Evolutionary conservation across 2,113 vertebrate species (phyloP).

Genomic region (Rhinopomastus cyanomelas): DNA sequence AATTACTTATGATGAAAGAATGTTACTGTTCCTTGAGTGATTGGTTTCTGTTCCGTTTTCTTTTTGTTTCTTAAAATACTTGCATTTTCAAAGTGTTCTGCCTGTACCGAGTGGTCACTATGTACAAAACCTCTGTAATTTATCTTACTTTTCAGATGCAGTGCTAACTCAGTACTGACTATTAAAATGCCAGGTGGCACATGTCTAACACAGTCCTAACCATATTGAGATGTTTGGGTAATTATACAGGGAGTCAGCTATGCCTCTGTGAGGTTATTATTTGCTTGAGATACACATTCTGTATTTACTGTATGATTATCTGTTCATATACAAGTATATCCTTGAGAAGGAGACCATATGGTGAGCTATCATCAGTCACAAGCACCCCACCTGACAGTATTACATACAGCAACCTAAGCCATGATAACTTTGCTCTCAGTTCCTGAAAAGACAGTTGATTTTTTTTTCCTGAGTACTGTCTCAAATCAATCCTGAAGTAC

Average conservation of each 20-base stretch:
- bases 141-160: background rate
- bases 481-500: too few relatives aligned
- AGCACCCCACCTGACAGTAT: background rate
- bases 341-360: background rate
- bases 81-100: background rate
- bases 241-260: background rate
- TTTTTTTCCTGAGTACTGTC: background rate
- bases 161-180: background rate
- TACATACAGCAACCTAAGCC: background rate
- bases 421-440: background rate
- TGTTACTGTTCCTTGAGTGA: background rate
- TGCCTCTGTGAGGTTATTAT: fast-evolving
- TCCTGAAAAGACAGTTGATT: background rate
- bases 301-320: background rate
- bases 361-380: background rate
- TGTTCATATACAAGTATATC: background rate
- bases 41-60: background rate
- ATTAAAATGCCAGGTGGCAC: background rate
- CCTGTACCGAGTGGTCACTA: background rate
- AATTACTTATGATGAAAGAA: background rate
- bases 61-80: background rate
- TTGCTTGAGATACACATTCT: background rate
- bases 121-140: background rate
- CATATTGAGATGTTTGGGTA: background rate
- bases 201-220: background rate